A percentile compares a stretch with the other conserved stretches of the same genome.
These are phyloP conservation scores for Macrostomum lignano DNA, from an alignment of 1,140 invertebrate species.

Conservation along the genomic window DNA sequence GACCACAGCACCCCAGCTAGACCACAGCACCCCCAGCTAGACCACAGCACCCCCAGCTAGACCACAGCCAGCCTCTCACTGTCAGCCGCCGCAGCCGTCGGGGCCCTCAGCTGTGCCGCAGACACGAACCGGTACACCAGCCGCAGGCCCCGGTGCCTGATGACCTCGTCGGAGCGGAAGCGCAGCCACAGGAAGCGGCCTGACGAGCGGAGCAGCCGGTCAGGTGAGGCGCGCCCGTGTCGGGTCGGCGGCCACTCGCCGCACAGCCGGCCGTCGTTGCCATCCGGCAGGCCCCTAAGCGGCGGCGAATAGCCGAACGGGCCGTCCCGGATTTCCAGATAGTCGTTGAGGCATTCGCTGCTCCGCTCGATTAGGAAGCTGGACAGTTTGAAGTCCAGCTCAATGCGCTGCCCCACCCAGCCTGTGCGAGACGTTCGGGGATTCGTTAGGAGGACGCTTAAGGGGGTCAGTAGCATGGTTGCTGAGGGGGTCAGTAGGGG, in stretches of 20 bases:
- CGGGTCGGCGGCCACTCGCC: constrained; percentile 45
- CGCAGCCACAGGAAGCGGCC: constrained; percentile 48
- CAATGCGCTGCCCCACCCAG: constrained; percentile 44
- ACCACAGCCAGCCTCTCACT: too few relatives aligned
- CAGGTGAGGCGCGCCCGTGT: constrained; percentile 36
- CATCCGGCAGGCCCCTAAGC: too few relatives aligned
- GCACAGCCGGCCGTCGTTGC: constrained; percentile 43
- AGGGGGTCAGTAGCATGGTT: too few relatives aligned
- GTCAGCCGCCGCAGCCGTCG: too few relatives aligned
- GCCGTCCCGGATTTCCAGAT: constrained; percentile 49
- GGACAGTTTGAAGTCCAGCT: constrained; percentile 48
- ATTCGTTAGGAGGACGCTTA: constrained; percentile 54
- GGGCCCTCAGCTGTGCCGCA: too few relatives aligned
- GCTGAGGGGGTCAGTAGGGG: too few relatives aligned
- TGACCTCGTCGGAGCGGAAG: constrained; percentile 52
- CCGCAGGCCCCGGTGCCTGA: constrained; percentile 50
- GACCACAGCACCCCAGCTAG: too few relatives aligned
- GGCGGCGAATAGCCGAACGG: constrained; percentile 49
- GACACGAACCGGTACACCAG: too few relatives aligned
- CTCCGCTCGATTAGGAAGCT: constrained; percentile 48
- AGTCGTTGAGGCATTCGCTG: constrained; percentile 45
- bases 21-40: too few relatives aligned
- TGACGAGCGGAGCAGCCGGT: background rate
- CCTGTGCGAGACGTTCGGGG: constrained; percentile 38
- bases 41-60: too few relatives aligned